These are phyloP conservation scores for Herpetotheres cachinnans DNA, from an alignment of 2,113 vertebrate species.

Conservation along the genomic window DNA sequence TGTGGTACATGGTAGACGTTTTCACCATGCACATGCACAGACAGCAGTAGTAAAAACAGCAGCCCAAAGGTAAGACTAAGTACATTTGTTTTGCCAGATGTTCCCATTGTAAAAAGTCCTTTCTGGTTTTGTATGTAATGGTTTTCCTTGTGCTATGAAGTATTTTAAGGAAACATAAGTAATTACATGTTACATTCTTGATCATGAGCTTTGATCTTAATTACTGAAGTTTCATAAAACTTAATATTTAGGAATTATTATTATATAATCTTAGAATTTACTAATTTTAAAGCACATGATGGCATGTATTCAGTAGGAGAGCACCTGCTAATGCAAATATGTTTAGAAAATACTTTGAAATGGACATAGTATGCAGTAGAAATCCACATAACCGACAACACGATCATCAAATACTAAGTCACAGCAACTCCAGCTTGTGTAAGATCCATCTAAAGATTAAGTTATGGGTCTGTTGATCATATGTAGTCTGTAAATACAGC, in stretches of 20 bases:
- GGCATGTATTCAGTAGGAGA: not conserved
- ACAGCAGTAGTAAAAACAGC: slow-evolving; percentile 79
- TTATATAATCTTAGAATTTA: not conserved
- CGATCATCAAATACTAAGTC: not conserved
- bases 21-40: slow-evolving; percentile 84
- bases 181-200: not conserved
- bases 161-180: not conserved
- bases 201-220: not conserved
- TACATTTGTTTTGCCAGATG: not conserved
- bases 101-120: not conserved
- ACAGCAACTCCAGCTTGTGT: not conserved
- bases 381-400: not conserved
- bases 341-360: not conserved
- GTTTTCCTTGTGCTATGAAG: not conserved
- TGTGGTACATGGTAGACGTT: slow-evolving; percentile 85
- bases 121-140: not conserved
- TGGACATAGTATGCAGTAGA: not conserved
- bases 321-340: not conserved
- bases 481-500: not conserved
- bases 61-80: slow-evolving; percentile 83
- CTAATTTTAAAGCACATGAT: not conserved
- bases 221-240: not conserved
- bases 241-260: not conserved
- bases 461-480: not conserved
- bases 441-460: not conserved